Percentiles rank a stretch among this genome's conserved stretches.
These are phyloP conservation scores for Glaucidium brasilianum DNA, from an alignment of 2,113 vertebrate genomes.

Conservation along the genomic window DNA sequence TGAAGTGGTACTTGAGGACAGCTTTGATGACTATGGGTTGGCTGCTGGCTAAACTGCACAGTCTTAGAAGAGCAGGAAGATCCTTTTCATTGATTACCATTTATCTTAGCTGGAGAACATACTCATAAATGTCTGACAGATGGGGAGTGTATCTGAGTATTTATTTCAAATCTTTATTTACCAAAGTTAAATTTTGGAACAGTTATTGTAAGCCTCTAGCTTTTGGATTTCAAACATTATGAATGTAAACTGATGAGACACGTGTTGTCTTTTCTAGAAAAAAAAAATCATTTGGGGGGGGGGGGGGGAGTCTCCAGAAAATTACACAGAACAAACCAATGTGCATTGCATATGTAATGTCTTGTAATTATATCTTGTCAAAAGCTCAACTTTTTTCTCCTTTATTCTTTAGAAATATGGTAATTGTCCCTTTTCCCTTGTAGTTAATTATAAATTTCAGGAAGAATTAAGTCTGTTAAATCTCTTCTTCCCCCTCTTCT, in stretches of 20 bases:
- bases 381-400: conserved; percentile 62
- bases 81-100: conserved; percentile 53
- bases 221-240: conserved; percentile 4
- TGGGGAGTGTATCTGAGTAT: background rate
- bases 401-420: conserved; percentile 77
- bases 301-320: conserved; percentile 39
- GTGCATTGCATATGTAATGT: conserved; percentile 62
- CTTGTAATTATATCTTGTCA: conserved; percentile 77
- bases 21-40: conserved; percentile 57
- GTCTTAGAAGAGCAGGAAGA: conserved; percentile 43
- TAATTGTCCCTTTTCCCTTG: conserved; percentile 74
- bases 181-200: conserved; percentile 33
- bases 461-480: conserved; percentile 76
- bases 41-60: conserved; percentile 52
- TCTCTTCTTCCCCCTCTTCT: conserved; percentile 39
- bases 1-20: conserved; percentile 65
- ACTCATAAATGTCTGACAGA: conserved; percentile 35
- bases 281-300: background rate
- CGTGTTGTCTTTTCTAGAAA: conserved; percentile 43
- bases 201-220: conserved; percentile 10
- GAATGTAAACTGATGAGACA: conserved; percentile 54
- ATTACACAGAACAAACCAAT: conserved; percentile 60
- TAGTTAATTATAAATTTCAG: conserved; percentile 81
- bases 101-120: conserved; percentile 39
- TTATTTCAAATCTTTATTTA: conserved; percentile 29